Evolutionary conservation across 2,888 invertebrate genomes (phyloP), one percentile per base, ranked within the genome.

Genomic region (Pheosia tremula): DNA sequence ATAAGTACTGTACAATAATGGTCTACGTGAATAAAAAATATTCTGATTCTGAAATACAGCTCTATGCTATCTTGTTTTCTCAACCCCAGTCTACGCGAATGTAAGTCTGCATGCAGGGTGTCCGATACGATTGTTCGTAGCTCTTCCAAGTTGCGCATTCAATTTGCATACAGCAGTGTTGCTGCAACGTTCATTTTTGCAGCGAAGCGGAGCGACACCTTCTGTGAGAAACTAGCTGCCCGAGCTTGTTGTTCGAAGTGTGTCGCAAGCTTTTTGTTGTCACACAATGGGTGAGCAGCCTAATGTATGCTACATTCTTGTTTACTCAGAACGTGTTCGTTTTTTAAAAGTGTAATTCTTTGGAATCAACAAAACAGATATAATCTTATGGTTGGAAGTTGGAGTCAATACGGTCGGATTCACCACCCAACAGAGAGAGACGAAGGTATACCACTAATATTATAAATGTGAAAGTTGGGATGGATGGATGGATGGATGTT

Each of bases 141-240:
- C 82, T 84, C 85, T 88, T 83, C 80, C 77, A 86, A 89, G 84
- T 86, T 84, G 85, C 72, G 86, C 86, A 88, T 88, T 88, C 88
- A 88, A 85, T 89, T 89, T 87, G 85, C 87, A 87, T 88, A 79
- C 81, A 85, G 81, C 82, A 83, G 76, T 81, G 82, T 79, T 72
- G 78, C 82, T 78, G 84, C 83, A 80, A 84, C 85, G 68, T 66
- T 88, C 86, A 88, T 89, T 90, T 88, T 88, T 88, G 80, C 82
- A 77, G 80, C 77, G 79, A 86, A 89, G 83, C 86, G 77, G 85
- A 78, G 70, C 81, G 45, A 37, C 71, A 11, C 53, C 55, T 10
- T 55, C 55, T 55, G 43, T 38, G 38, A 38, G 54, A 10, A 45
- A n/a, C 72, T 74, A 75, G 72, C 67, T 68, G 74, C 24, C 24